Evolutionary conservation across 2,888 invertebrate species (phyloP).

Genomic region (Synergus gifuensis): DNA sequence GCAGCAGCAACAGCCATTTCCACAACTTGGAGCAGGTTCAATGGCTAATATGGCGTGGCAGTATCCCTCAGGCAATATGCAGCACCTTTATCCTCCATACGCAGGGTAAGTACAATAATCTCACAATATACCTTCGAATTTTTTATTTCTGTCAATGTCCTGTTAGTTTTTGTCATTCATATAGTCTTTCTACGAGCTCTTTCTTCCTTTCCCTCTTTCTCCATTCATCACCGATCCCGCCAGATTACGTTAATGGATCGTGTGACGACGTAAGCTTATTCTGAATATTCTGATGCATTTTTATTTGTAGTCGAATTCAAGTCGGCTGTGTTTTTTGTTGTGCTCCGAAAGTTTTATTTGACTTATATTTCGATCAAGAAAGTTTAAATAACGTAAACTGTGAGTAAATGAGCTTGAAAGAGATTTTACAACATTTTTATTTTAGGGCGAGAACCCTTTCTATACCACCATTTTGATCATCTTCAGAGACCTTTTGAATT

Average conservation of each 20-base stretch:
- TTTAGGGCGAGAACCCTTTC: not conserved
- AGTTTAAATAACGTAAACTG: not conserved
- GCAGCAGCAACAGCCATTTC: slow-evolving; percentile 69
- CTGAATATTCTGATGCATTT: not conserved
- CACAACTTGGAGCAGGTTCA: slow-evolving; percentile 64
- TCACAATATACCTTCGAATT: not conserved
- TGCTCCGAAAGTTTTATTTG: not conserved
- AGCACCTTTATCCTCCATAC: slow-evolving; percentile 73
- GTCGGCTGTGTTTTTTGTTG: not conserved
- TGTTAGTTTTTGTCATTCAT: not conserved
- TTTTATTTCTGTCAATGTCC: not conserved
- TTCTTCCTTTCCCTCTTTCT: no score
- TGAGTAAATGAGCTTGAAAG: not conserved
- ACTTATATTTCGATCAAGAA: not conserved
- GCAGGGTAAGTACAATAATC: slow-evolving; percentile 67
- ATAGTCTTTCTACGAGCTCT: no score
- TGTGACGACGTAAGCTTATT: not conserved
- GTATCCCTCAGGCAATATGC: slow-evolving; percentile 73
- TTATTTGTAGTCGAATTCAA: not conserved
- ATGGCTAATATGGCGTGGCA: slow-evolving; percentile 77
- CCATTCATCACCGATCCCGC: not conserved
- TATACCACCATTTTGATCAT: not conserved
- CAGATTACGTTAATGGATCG: not conserved
- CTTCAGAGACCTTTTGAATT: not conserved
- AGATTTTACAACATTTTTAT: not conserved